phyloP scores from a whole-genome alignment of 2,888 invertebrate genomes.

The Osmoderma eremita region DNA sequence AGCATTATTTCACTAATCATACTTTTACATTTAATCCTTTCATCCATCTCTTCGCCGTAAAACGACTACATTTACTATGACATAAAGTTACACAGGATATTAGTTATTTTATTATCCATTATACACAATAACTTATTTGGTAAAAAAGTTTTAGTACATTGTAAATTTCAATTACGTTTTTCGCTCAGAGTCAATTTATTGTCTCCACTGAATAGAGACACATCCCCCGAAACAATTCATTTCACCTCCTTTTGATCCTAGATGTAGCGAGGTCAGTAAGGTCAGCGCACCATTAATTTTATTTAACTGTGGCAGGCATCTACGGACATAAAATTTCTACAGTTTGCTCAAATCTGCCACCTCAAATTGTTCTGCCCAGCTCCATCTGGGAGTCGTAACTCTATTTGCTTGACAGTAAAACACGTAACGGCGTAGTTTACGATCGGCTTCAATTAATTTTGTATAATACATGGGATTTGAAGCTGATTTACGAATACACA shows the following conservation, averaged over 20 bases:
- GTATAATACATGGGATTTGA: not conserved
- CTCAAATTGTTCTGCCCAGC: not conserved
- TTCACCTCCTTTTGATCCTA: constrained; percentile 23
- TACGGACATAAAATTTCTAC: constrained; percentile 14
- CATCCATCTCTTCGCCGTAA: too few species aligned
- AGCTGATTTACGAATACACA: too few species aligned
- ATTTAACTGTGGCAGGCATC: constrained; percentile 5
- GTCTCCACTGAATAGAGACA: not conserved
- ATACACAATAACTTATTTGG: too few species aligned
- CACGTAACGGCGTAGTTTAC: constrained; percentile 4
- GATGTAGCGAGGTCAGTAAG: constrained; percentile 14
- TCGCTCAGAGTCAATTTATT: not conserved
- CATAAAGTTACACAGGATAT: too few species aligned
- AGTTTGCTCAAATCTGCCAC: constrained; percentile 15
- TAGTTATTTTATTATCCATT: too few species aligned
- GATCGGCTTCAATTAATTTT: constrained; percentile 6
- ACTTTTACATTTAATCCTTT: too few species aligned
- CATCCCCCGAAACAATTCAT: not conserved
- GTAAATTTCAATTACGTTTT: not conserved
- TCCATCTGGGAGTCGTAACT: not conserved
- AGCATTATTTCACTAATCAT: too few species aligned
- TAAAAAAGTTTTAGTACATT: not conserved
- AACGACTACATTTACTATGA: too few species aligned
- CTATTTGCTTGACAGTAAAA: constrained; percentile 12
- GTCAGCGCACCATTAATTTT: constrained; percentile 20